Evolutionary conservation across 2,113 vertebrate species (phyloP), one percentile per base, ranked within the genome.

Genomic region (Perccottus glenii): DNA sequence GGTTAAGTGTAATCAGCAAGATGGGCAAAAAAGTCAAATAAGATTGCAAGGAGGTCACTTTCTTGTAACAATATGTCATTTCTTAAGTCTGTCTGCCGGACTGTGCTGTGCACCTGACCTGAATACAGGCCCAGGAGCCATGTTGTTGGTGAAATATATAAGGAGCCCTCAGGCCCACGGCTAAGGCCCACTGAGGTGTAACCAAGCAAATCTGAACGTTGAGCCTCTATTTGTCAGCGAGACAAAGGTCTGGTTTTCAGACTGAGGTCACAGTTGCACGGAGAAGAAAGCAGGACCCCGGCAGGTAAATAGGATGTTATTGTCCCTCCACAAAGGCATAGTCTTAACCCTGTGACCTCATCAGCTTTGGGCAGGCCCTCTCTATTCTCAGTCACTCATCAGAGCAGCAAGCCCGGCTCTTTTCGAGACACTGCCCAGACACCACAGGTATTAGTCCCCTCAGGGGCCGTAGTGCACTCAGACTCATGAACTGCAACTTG

Each of bases 221-320:
- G 84, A 88, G 87, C 85, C 78, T 87, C 75, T 79, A 82, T 92
- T 90, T 91, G 88, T 90, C 71, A 67, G 19, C 36, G 82, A 92
- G 87, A 93, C 90, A 93, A 93, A 91, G 78, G 81, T 75, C 70
- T 75, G 80, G 62, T 87, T 88, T 88, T 90, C 84, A 83, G 77
- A 80, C 78, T 43, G 64, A 80, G 87, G 90, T 92, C 89, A 93
- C 90, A 90, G 89, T 90, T 81, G 77, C 84, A 83, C 83, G 85
- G 83, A 90, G 90, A 92, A 89, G 86, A 93, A 93, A 91, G 81
- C 64, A 9, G 52, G 81, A 87, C 80, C 78, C 80, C 49, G 66
- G 73, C 90, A 92, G 91, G 91, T 93, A 93, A 93, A 93, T 88
- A 90, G 84, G 85, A 91, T 83, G 85, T 81, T 59, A 91, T 92